phyloP scores from a whole-genome alignment of 23 tunicate genomes.

The Trididemnum nubilum region DNA sequence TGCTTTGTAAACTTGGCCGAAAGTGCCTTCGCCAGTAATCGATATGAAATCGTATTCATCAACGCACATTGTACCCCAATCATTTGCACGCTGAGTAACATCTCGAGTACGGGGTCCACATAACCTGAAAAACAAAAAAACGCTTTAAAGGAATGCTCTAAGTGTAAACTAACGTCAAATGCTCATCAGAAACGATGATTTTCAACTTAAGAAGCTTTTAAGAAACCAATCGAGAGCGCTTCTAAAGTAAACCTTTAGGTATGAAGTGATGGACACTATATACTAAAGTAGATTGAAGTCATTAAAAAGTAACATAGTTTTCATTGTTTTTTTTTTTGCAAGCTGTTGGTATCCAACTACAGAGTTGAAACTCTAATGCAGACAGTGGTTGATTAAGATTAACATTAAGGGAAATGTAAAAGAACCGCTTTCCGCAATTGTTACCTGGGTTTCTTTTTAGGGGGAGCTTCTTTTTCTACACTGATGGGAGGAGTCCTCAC shows the following conservation, averaged over 20 bases:
- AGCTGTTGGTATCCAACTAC: too few relatives aligned
- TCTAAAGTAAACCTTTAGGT: too few relatives aligned
- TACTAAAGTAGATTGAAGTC: too few relatives aligned
- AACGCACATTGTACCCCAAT: slow-evolving; percentile 88
- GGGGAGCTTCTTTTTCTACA: not conserved
- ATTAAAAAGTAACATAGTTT: too few relatives aligned
- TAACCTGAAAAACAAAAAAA: slow-evolving; percentile 1
- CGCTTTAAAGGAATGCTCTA: not conserved
- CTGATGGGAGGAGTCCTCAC: slow-evolving; percentile 2
- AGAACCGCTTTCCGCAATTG: too few relatives aligned
- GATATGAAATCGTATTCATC: slow-evolving; percentile 82
- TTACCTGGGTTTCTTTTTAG: not conserved
- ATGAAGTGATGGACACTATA: too few relatives aligned
- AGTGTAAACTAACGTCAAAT: not conserved
- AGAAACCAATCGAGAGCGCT: too few relatives aligned
- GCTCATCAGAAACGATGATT: not conserved
- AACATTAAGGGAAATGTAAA: too few relatives aligned
- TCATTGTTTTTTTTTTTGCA: too few relatives aligned
- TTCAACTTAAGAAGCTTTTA: not conserved
- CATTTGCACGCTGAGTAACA: slow-evolving; percentile 35
- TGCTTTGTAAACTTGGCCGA: slow-evolving; percentile 90
- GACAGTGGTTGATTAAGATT: too few relatives aligned
- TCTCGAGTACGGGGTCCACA: slow-evolving; percentile 83
- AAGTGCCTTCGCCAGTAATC: slow-evolving; percentile 98
- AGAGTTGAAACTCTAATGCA: too few relatives aligned